phyloP scores from a whole-genome alignment of 1,140 invertebrate genomes.

The Bactericera cockerelli region DNA sequence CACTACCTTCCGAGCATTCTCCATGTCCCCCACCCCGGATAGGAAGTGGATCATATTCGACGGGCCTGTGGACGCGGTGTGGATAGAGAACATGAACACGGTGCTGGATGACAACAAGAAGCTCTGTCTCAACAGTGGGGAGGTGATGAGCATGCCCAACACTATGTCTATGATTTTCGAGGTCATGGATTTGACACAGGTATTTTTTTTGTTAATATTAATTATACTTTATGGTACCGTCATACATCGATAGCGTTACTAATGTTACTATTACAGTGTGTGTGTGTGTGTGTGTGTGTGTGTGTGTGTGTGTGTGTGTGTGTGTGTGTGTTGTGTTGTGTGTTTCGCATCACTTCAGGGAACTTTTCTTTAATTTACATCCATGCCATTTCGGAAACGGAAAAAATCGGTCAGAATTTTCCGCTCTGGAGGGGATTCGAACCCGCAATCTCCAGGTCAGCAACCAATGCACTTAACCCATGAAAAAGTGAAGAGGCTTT shows the following conservation, averaged over 20 bases:
- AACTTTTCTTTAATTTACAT: too few species aligned
- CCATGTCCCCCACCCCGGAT: conserved; percentile 30
- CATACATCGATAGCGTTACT: not conserved
- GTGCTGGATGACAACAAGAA: conserved; percentile 89
- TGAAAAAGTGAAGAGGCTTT: too few species aligned
- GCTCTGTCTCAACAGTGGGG: conserved; percentile 64
- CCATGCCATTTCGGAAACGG: too few species aligned
- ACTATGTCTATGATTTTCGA: conserved; percentile 89
- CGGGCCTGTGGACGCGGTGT: conserved; percentile 82
- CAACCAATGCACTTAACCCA: too few species aligned
- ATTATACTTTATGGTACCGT: conserved; percentile 1
- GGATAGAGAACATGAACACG: conserved; percentile 93
- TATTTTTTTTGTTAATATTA: too few species aligned
- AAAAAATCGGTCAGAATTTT: too few species aligned
- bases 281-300: too few species aligned
- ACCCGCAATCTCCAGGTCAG: too few species aligned
- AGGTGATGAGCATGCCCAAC: conserved; percentile 72
- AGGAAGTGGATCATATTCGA: conserved; percentile 69
- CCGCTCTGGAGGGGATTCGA: too few species aligned
- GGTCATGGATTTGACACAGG: conserved; percentile 72
- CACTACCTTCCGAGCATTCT: conserved; percentile 38
- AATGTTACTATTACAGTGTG: conserved; percentile 9
- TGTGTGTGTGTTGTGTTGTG: too few species aligned
- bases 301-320: too few species aligned
- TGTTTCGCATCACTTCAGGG: too few species aligned